Base-by-base conservation (phyloP, 2,797 vertebrate genomes). In the Heterohyrax brucei region DNA sequence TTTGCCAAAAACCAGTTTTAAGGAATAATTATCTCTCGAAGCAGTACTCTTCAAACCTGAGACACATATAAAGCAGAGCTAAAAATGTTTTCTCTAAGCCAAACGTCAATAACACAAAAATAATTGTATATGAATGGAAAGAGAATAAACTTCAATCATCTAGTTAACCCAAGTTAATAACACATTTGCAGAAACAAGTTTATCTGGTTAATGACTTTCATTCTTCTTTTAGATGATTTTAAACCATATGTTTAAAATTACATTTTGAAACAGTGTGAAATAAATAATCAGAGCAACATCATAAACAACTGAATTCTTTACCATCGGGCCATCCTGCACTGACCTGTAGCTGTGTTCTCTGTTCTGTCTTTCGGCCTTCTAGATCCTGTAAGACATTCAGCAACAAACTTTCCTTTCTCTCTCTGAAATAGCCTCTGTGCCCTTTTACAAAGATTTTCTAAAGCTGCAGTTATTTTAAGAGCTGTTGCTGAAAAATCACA, bases 1-100 rank as follows among this genome's bases (percentile, higher is more conserved):
- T 96, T 77, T 80, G 22, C 50, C 61, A 72, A 24, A 84, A 46
- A 61, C 90, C 73, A 88, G 33, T 75, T 81, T 44, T 94, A 92
- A 95, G 85, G 24, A 87, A 77, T 1, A 68, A 21, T 62, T 56
- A 84, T 85, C 94, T 94, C 88, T 72, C 8, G 64, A 86, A 56
- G 3, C 77, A 6, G 4, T 24, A 73, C 12, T 83, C 26, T 91
- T 28, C 8, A 78, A 64, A 82, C 5, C 66, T 39, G 10, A 80
- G 39, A 33, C 10, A 92, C 28, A 68, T 21, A 86, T 83, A 72
- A 68, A 62, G 39, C 19, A 66, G 77, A 91, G 39, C 50, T 56
- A 50, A 77, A 87, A 92, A 62, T 72, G 6, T 50, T 21, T 46
- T 78, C 80, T 8, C 21, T 13, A 87, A 28, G 14, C 9, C 44